Base-by-base conservation (phyloP, 2,113 vertebrate species). In the Mirza zaza region DNA sequence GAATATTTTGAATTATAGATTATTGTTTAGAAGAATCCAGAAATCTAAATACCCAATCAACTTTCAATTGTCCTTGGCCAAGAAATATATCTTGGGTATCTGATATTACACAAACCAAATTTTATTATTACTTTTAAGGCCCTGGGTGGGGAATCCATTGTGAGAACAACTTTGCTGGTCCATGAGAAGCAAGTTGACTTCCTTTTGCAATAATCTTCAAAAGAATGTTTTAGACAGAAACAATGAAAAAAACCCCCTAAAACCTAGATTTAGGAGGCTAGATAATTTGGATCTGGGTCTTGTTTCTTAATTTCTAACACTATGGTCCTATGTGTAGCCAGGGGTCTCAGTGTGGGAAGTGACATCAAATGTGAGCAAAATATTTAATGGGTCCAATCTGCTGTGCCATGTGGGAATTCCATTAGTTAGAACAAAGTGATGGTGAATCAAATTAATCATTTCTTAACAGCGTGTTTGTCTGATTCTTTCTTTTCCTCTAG, bases 121-220 rank as follows among this genome's bases (percentile, higher is more conserved):
- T 87, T 93, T 83, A 52, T 87, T 34, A 32, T 85, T 71, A n/a
- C 34, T 89, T 63, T 63, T 34, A 86, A 81, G 59, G 36, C 8
- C 20, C 10, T 75, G 50, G 59, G 3, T 93, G 21, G 14, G 15
- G 32, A 95, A 48, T 52, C 48, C 3, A 42, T 34, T 92, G 18
- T 75, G 79, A 87, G 81, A 91, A 93, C 32, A 82, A 36, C 18
- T 75, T 96, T 79, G 12, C 14, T 90, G 42, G 20, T 76, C 34
- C 42, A 8, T 81, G 59, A 85, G 67, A 91, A 55, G 42, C 5
- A 84, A 27, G 12, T 71, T 94, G 42, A 85, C 27, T 2, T 91
- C 39, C 39, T 90, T 95, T 90, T 50, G 57, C 59, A 52, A 82
- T 68, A 71, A 20, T 91, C 93, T 90, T 81, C 50, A 27, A 75